A percentile compares a stretch with the other conserved stretches of the same genome.
Evolutionary conservation across 2,797 vertebrate species (phyloP).

Genomic region (Siniperca undulata): DNA sequence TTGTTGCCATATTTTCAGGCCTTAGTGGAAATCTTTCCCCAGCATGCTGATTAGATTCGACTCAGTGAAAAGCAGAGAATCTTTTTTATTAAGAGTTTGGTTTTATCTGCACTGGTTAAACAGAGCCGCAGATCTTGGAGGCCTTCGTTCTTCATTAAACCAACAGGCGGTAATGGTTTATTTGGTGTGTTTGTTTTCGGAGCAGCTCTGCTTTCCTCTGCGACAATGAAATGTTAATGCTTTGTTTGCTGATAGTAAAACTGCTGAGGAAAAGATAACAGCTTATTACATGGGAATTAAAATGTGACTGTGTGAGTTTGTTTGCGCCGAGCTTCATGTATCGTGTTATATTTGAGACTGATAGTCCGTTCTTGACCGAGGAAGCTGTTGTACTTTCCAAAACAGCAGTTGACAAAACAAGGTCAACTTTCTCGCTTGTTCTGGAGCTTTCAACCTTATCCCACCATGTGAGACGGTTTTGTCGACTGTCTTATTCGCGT

Average conservation of each 20-base stretch:
- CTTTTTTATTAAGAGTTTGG: not conserved
- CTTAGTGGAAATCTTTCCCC: not conserved
- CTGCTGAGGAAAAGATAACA: conserved; percentile 37
- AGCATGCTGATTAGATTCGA: conserved; percentile 5
- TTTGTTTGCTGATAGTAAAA: conserved; percentile 52
- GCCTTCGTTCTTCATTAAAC: conserved; percentile 39
- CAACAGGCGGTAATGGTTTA: conserved; percentile 48
- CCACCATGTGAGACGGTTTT: not conserved
- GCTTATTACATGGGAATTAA: conserved; percentile 35
- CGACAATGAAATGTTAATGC: conserved; percentile 58
- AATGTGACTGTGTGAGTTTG: not conserved
- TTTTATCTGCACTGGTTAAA: conserved; percentile 27
- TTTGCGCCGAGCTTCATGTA: not conserved
- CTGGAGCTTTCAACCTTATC: not conserved
- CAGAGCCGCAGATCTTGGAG: conserved; percentile 21
- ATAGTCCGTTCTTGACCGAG: not conserved
- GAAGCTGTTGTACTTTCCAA: not conserved
- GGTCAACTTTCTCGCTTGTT: not conserved
- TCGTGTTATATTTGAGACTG: not conserved
- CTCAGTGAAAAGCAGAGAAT: not conserved
- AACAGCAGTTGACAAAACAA: not conserved
- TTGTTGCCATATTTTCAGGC: conserved; percentile 14
- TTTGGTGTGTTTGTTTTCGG: conserved; percentile 44
- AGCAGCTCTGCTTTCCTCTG: conserved; percentile 36
- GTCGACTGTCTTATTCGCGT: not conserved